These are phyloP conservation scores for Nicator chloris DNA, from an alignment of 2,113 vertebrate species.

Conservation along the genomic window DNA sequence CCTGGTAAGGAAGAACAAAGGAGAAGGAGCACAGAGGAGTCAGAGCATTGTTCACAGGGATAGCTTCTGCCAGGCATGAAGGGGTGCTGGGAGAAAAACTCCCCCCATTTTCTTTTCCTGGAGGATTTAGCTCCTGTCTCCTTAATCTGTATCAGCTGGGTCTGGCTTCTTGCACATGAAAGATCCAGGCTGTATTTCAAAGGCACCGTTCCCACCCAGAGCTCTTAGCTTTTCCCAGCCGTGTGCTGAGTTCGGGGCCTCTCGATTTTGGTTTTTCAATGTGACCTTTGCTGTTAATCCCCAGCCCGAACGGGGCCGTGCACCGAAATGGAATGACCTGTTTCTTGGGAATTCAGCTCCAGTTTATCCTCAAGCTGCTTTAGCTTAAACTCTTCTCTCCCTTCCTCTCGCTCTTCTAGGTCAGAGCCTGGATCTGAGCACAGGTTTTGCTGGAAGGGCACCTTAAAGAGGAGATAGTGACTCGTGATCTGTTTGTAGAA, in stretches of 20 bases:
- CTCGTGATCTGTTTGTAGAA: background rate
- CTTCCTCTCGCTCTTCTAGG: background rate
- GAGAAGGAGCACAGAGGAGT: background rate
- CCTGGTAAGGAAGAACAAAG: constrained; percentile 9
- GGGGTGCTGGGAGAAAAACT: constrained; percentile 15
- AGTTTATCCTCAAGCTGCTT: constrained; percentile 46
- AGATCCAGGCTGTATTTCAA: background rate
- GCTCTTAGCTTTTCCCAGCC: background rate
- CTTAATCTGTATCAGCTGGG: constrained; percentile 6
- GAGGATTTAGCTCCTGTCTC: background rate
- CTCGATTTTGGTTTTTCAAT: constrained; percentile 11
- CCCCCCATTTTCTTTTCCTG: background rate
- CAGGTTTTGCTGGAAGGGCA: background rate
- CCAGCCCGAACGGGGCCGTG: background rate
- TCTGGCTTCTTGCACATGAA: background rate
- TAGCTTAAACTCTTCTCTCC: constrained; percentile 5
- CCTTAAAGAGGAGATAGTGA: background rate
- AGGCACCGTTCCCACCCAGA: background rate
- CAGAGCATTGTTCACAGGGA: background rate
- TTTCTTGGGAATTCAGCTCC: constrained; percentile 33
- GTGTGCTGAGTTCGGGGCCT: background rate
- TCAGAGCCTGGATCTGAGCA: background rate
- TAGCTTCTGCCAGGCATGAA: background rate
- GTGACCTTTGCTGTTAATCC: constrained; percentile 54
- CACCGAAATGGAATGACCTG: background rate